Base-by-base conservation (phyloP, 2,797 vertebrate genomes). In the Chloroceryle amazona region DNA sequence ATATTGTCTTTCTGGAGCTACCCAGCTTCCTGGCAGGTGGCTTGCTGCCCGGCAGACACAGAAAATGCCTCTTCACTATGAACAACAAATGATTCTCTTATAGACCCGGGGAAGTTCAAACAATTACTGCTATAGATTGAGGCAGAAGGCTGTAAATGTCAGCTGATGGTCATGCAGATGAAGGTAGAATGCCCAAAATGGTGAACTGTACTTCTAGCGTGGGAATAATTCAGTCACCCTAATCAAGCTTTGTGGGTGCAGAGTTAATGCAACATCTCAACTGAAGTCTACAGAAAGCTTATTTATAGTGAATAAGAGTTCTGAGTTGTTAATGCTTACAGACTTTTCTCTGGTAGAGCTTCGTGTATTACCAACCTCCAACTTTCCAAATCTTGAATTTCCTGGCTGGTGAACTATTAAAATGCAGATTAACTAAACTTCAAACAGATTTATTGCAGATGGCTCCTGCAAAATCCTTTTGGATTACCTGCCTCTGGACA, bases 351-450 rank as follows among this genome's bases (percentile, higher is more conserved):
- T 89, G 68, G 92, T 44, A 63, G 19, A 93, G 39, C n/a, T 93
- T 70, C 63, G 44, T 65, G 20, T 70, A 80, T 93, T 79, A 55
- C 73, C 49, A 81, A 25, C 44, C 86, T 91, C 90, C 47, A 91
- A 47, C 75, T 95, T 97, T 80, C 39, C 71, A 94, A 79, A 79
- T 96, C 96, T 94, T 95, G 75, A 96, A 89, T 97, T 89, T 95
- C 70, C 88, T 95, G 86, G 57, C 79, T 96, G 83, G 81, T 95
- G 94, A 97, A 93, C 95, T 89, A 98, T 97, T 96, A 97, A 98
- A 98, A 98, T 98, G 87, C 94, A 94, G 95, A 97, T 97, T 96
- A 98, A 97, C 81, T 97, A 91, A 96, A 98, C 93, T 98, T 97
- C 89, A 95, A 96, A 97, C 68, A 95, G 91, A 79, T 93, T 97